Conservation (phyloP, 1,140 invertebrate species). For the Zaprionus africanus region DNA sequence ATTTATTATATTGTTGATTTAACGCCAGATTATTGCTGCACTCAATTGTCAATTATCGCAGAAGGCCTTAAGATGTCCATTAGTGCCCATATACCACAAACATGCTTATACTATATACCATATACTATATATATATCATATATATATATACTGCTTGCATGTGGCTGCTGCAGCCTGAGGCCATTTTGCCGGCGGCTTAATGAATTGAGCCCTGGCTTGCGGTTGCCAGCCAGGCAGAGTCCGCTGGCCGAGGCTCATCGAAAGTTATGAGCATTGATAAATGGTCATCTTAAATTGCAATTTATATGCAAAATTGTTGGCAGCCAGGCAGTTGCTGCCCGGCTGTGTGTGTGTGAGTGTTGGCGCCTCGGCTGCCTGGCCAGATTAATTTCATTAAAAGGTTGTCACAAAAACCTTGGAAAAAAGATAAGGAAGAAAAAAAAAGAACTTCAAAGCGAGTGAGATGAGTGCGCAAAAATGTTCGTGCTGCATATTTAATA, state of each 20-base stretch:
- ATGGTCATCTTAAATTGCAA: conserved; percentile 55
- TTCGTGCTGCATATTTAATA: conserved; percentile 44
- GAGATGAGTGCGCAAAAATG: conserved; percentile 31
- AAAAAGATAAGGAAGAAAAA: conserved; percentile 22
- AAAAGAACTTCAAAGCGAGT: neutral
- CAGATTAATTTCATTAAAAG: conserved; percentile 56
- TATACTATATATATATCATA: neutral
- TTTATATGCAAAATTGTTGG: conserved; percentile 55
- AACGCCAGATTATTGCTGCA: conserved; percentile 16
- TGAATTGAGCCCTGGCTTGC: conserved; percentile 35
- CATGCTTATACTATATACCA: neutral
- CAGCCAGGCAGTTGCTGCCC: conserved; percentile 22
- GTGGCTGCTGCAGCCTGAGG: neutral
- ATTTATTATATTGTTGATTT: conserved; percentile 34
- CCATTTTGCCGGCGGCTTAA: conserved; percentile 27
- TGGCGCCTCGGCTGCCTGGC: neutral
- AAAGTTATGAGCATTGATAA: conserved; percentile 50
- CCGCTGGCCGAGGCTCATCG: conserved; percentile 14
- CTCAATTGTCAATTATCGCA: conserved; percentile 31
- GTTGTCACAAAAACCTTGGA: conserved; percentile 52
- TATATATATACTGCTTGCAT: neutral
- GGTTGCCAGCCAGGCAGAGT: neutral
- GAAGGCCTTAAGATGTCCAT: conserved; percentile 24
- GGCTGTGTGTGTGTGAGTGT: neutral
- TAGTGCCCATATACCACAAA: neutral